These are phyloP conservation scores for Calonectris borealis DNA, from an alignment of 2,113 vertebrate species.

Conservation along the genomic window DNA sequence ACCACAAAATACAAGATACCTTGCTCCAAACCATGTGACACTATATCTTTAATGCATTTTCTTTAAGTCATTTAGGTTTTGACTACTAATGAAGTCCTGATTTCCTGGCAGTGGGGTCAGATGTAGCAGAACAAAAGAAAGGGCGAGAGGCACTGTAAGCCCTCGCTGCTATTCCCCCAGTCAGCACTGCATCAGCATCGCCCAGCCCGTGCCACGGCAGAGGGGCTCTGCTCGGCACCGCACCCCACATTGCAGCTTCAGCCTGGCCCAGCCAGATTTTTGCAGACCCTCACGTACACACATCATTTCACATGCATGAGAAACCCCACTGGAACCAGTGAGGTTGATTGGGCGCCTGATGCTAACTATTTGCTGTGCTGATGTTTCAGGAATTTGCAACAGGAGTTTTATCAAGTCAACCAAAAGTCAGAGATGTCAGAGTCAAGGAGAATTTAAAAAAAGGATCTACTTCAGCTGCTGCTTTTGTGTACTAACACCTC, in stretches of 20 bases:
- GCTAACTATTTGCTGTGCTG: too few relatives aligned
- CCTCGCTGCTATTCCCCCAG: background rate
- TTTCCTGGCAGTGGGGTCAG: background rate
- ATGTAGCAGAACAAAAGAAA: background rate
- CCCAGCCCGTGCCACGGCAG: background rate
- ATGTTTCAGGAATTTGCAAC: background rate
- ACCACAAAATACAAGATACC: background rate
- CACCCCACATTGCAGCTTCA: background rate
- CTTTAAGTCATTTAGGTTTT: background rate
- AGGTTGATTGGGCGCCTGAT: background rate
- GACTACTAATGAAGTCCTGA: background rate
- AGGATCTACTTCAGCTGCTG: background rate
- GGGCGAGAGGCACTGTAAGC: background rate
- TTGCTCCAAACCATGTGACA: background rate
- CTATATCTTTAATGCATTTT: background rate
- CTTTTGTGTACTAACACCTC: background rate
- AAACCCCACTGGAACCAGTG: background rate
- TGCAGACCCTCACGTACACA: background rate
- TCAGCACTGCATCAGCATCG: background rate
- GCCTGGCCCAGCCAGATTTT: background rate
- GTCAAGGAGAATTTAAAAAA: background rate
- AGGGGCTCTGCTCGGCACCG: background rate
- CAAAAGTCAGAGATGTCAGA: background rate
- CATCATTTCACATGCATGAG: fast-evolving
- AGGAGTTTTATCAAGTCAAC: background rate